These are phyloP conservation scores for Mesocentrotus franciscanus DNA, from an alignment of 53 echinoderm and acorn worm species.

Conservation along the genomic window DNA sequence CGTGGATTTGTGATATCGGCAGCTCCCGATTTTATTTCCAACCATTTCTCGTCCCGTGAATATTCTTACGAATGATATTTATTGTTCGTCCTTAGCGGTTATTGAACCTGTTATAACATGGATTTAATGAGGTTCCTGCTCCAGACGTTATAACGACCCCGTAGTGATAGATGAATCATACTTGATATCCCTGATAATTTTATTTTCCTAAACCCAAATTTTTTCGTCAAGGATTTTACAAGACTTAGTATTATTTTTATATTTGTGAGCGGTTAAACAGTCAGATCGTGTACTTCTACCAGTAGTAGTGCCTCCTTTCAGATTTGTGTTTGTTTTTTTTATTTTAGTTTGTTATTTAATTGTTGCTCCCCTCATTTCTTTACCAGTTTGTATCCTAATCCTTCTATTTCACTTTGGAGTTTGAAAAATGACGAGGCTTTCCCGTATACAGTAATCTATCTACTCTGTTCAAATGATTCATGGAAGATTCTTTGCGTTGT, in stretches of 20 bases:
- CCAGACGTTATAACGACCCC: constrained; percentile 31
- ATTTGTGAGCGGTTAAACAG: too few species aligned
- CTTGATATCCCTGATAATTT: not conserved
- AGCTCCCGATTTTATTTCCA: not conserved
- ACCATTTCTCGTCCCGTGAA: not conserved
- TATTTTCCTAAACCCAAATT: not conserved
- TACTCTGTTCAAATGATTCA: too few species aligned
- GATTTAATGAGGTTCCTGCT: not conserved
- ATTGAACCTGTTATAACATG: constrained; percentile 17
- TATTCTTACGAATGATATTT: not conserved
- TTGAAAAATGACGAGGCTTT: not conserved
- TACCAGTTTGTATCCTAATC: not conserved
- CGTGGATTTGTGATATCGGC: not conserved
- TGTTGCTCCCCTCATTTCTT: not conserved
- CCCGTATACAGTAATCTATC: too few species aligned
- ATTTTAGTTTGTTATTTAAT: not conserved
- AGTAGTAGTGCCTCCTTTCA: too few species aligned
- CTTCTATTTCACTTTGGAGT: not conserved
- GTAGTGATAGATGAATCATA: constrained; percentile 2
- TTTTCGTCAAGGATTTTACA: not conserved
- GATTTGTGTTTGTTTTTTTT: not conserved
- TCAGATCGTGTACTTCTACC: too few species aligned
- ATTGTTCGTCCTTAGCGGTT: not conserved
- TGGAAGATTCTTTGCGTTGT: not conserved
- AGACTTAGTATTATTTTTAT: not conserved